Evolutionary conservation across 1,140 invertebrate species (phyloP).

Genomic region (Orussus abietinus): DNA sequence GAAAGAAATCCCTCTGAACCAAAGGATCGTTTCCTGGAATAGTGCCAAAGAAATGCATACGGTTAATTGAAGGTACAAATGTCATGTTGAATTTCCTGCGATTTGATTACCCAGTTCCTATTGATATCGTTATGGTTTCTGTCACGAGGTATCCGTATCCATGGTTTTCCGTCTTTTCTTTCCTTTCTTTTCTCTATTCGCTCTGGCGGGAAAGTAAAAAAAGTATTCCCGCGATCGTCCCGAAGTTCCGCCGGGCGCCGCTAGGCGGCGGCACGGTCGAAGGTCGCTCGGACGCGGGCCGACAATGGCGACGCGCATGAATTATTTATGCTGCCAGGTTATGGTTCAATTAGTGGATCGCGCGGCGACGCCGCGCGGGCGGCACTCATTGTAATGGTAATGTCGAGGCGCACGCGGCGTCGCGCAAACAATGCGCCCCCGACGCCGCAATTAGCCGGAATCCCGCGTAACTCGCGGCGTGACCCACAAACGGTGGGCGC

Average conservation of each 20-base stretch:
- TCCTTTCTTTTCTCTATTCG: constrained; percentile 15
- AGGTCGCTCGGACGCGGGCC: no score
- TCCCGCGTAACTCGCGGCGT: constrained; percentile 22
- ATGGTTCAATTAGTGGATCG: constrained; percentile 35
- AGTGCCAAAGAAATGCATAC: no score
- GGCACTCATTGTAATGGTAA: constrained; percentile 28
- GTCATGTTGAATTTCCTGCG: no score
- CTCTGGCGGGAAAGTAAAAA: constrained; percentile 4
- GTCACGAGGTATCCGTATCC: no score
- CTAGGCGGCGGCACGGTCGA: no score
- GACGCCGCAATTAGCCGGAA: constrained; percentile 32
- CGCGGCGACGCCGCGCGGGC: constrained; percentile 13
- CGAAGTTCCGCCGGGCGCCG: no score
- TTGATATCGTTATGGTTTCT: no score
- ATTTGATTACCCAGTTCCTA: no score
- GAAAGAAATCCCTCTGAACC: no score
- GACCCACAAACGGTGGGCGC: constrained; percentile 22
- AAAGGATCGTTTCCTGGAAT: no score
- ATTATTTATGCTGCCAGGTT: constrained; percentile 34
- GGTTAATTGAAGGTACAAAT: no score
- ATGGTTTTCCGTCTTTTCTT: constrained; percentile 18
- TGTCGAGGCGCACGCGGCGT: constrained; percentile 13
- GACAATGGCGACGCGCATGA: constrained; percentile 17
- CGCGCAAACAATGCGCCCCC: constrained; percentile 23
- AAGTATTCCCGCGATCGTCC: no score